Evolutionary conservation across 2,888 invertebrate species (phyloP), one percentile per base, ranked within the genome.

Genomic region (Helicoverpa assulta): DNA sequence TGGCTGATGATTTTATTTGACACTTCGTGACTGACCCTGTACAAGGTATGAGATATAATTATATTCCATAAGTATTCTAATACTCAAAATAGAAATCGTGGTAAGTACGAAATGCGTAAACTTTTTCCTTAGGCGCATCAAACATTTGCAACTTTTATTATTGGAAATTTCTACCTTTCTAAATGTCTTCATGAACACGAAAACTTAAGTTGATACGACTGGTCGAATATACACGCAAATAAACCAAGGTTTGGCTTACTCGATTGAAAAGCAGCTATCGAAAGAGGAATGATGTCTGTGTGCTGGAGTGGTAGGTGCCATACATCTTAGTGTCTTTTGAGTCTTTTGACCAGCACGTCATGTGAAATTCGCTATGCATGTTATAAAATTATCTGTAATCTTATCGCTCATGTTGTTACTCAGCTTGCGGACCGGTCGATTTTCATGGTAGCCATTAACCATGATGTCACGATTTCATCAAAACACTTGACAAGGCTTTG

Each of bases 1-100:
- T 85, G 78, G 71, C 54, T 73, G 70, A 70, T 87, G 78, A 86
- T 93, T 92, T 92, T 77, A 89, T 90, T 91, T 86, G 18, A 63
- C 29, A 26, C 19, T 43, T 53, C 29, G 37, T 29, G 16, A 53
- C 29, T 21, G 16, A 33, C 26, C 62, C 16, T 29, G 26, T 18
- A 40, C 29, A 18, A 47, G 16, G n/a, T 47, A 5, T 12, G 5
- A 14, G 53, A 16, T 14, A 21, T n/a, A 18, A 26, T 26, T 26
- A 26, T 18, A n/a, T 52, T 12, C 6, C 10, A 19, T 40, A 40
- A 40, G 3, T 12, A 40, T 40, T 40, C 10, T 40, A 40, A 12
- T 12, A 40, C 40, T 14, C 8, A 33, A 40, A 40, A 0, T 40
- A 12, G 40, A 40, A 14, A 4, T 14, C 14, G 12, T 40, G 40